Percentiles rank a stretch among this genome's conserved stretches.
Conservation (phyloP, 2,113 vertebrate genomes). For the Campylomormyrus numenius region DNA sequence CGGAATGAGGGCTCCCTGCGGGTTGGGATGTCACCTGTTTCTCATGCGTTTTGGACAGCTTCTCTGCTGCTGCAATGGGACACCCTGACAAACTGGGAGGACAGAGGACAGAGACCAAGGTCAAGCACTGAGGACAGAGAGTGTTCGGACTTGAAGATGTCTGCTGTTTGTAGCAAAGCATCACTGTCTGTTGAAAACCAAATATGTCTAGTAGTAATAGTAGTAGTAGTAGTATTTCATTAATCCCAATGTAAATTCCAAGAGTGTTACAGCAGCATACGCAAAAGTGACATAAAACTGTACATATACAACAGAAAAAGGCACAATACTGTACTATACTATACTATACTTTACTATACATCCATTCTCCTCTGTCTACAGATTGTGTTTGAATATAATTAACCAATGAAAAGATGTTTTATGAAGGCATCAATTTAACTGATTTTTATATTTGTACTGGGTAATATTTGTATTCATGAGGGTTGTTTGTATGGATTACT, state of each 20-base stretch:
- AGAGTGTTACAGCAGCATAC: too few species aligned
- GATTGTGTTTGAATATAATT: neutral
- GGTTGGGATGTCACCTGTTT: conserved; percentile 72
- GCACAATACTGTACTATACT: too few species aligned
- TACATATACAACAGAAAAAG: too few species aligned
- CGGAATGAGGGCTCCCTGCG: conserved; percentile 74
- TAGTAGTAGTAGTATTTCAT: too few species aligned
- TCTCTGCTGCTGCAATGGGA: conserved; percentile 90
- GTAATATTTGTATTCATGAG: neutral
- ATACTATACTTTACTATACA: neutral
- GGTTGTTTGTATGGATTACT: neutral
- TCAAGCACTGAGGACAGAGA: neutral
- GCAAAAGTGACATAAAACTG: too few species aligned
- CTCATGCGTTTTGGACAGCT: conserved; percentile 87
- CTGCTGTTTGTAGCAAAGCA: neutral
- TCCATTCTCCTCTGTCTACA: neutral
- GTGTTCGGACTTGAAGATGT: neutral
- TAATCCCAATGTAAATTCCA: too few species aligned
- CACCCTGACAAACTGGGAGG: conserved; percentile 84
- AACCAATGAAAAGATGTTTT: neutral
- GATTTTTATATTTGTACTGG: neutral
- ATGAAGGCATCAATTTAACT: neutral
- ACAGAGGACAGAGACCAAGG: neutral
- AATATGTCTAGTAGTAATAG: neutral
- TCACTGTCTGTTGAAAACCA: neutral